phyloP scores from a whole-genome alignment of 1,140 invertebrate species.

The Babylonia areolata region DNA sequence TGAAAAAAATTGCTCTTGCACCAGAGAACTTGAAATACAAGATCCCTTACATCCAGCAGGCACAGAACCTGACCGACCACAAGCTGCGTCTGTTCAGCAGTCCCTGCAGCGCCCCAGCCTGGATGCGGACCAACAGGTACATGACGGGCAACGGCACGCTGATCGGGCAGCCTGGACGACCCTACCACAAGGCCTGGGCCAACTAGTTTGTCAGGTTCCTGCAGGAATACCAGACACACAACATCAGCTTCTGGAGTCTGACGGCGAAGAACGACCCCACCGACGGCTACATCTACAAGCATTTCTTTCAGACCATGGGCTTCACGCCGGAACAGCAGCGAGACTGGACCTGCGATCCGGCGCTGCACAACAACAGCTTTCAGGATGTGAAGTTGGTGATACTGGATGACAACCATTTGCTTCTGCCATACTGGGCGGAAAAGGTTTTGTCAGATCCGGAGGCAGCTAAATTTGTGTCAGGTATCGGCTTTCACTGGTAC shows the following conservation, averaged over 20 bases:
- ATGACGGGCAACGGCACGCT: conserved; percentile 80
- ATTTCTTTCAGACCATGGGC: conserved; percentile 84
- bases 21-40: conserved; percentile 83
- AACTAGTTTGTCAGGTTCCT: conserved; percentile 87
- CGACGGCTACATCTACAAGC: conserved; percentile 76
- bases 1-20: conserved; percentile 83
- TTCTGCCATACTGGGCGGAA: conserved; percentile 82
- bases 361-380: conserved; percentile 79
- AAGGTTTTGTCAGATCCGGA: conserved; percentile 78
- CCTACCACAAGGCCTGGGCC: conserved; percentile 87
- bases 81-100: conserved; percentile 81
- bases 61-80: conserved; percentile 73
- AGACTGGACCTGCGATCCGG: conserved; percentile 82
- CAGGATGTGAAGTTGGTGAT: conserved; percentile 81
- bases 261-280: conserved; percentile 82
- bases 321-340: conserved; percentile 82
- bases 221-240: conserved; percentile 79
- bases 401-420: conserved; percentile 84
- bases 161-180: conserved; percentile 77
- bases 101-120: conserved; percentile 90
- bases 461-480: conserved; percentile 83
- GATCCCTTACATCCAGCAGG: conserved; percentile 82
- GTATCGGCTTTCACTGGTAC: conserved; percentile 90
- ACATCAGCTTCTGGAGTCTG: conserved; percentile 81
- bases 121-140: conserved; percentile 93